phyloP scores from a whole-genome alignment of 1,140 invertebrate genomes.

The Panonychus citri region DNA sequence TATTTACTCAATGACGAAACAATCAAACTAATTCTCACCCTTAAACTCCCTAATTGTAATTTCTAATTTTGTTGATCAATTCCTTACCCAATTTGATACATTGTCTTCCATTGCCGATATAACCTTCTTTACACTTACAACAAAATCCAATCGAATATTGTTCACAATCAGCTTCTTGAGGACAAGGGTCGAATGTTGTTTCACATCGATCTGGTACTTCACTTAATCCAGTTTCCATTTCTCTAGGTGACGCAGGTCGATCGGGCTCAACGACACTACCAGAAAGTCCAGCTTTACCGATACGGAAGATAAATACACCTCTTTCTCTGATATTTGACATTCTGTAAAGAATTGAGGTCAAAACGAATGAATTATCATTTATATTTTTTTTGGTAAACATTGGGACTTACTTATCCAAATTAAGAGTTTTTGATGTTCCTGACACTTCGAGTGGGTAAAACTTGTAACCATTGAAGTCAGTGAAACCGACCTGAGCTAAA shows the following conservation, averaged over 20 bases:
- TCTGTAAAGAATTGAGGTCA: slow-evolving; percentile 28
- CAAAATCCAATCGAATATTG: slow-evolving; percentile 64
- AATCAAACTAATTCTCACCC: too few species aligned
- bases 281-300: slow-evolving; percentile 37
- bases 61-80: too few species aligned
- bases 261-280: slow-evolving; percentile 41
- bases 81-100: slow-evolving; percentile 43
- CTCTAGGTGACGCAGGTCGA: neutral
- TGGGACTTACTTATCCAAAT: slow-evolving; percentile 28
- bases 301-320: slow-evolving; percentile 57
- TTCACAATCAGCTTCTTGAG: slow-evolving; percentile 38
- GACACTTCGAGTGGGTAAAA: slow-evolving; percentile 45
- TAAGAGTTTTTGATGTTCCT: slow-evolving; percentile 55
- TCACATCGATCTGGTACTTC: slow-evolving; percentile 4
- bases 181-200: slow-evolving; percentile 12
- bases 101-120: slow-evolving; percentile 67
- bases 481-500: slow-evolving; percentile 71
- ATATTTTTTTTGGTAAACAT: too few species aligned
- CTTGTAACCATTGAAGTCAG: slow-evolving; percentile 46
- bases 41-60: too few species aligned
- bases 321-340: slow-evolving; percentile 54
- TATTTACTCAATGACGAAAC: too few species aligned
- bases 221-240: neutral
- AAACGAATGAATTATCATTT: neutral
- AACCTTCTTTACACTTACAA: slow-evolving; percentile 52